Conservation (phyloP, 2,888 invertebrate species). For the Drosophila mimica region DNA sequence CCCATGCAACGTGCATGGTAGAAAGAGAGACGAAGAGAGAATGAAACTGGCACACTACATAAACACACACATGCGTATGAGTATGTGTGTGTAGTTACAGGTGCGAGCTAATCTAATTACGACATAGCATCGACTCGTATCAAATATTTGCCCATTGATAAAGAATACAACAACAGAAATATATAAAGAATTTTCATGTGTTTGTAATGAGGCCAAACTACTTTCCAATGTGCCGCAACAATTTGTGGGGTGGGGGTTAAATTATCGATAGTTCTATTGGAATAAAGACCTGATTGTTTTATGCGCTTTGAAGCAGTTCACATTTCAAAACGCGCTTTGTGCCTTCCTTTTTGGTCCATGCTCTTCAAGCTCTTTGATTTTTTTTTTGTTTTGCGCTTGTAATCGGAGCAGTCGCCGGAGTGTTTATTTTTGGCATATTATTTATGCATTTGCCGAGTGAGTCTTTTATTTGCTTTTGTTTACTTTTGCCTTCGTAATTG, state of each 20-base stretch:
- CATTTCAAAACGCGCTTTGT: background rate
- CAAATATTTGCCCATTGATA: conserved; percentile 65
- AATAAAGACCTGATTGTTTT: background rate
- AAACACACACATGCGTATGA: conserved; percentile 13
- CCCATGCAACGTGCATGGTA: conserved; percentile 17
- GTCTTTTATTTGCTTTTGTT: conserved; percentile 53
- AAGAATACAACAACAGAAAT: conserved; percentile 35
- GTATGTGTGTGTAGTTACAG: conserved; percentile 49
- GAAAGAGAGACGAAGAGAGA: conserved; percentile 27
- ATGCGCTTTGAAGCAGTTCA: background rate
- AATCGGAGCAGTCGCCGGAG: conserved; percentile 58
- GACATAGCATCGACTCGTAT: conserved; percentile 43
- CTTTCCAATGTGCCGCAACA: conserved; percentile 25
- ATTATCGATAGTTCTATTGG: conserved; percentile 1
- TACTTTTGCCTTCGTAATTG: conserved; percentile 63
- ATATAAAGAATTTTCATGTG: background rate
- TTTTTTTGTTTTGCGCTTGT: conserved; percentile 57
- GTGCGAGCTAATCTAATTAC: conserved; percentile 73
- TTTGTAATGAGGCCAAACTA: conserved; percentile 30
- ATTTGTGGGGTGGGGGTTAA: background rate
- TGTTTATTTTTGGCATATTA: conserved; percentile 67
- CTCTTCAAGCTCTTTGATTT: conserved; percentile 4
- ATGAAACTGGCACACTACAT: conserved; percentile 57
- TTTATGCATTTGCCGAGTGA: conserved; percentile 9
- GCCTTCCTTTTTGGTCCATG: background rate